A percentile compares a stretch with the other conserved stretches of the same genome.
Conservation (phyloP, 2,113 vertebrate species). For the Pseudorasbora parva region DNA sequence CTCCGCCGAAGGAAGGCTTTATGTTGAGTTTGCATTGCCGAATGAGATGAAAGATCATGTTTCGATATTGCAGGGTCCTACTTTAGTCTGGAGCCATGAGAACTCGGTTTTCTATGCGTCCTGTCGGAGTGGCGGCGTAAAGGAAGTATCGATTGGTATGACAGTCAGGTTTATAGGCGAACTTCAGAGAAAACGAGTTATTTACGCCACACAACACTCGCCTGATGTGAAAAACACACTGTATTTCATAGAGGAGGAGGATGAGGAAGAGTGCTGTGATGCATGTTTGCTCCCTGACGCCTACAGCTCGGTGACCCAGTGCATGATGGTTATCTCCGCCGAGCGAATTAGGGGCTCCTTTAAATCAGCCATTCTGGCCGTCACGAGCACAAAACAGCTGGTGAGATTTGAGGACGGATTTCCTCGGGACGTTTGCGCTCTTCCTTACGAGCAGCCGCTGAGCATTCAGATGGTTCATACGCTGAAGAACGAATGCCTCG, state of each 20-base stretch:
- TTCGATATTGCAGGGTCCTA: constrained; percentile 82
- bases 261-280: constrained; percentile 64
- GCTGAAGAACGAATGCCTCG: constrained; percentile 72
- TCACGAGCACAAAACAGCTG: constrained; percentile 84
- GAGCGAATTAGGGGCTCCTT: constrained; percentile 64
- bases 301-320: constrained; percentile 80
- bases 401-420: constrained; percentile 84
- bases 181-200: constrained; percentile 73
- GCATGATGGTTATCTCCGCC: constrained; percentile 71
- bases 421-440: constrained; percentile 80
- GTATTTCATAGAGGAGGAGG: constrained; percentile 72
- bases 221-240: constrained; percentile 65
- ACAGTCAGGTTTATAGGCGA: constrained; percentile 80
- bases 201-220: constrained; percentile 74
- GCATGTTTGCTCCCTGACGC: constrained; percentile 80
- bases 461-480: constrained; percentile 76
- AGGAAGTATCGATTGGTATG: constrained; percentile 74
- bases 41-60: constrained; percentile 77
- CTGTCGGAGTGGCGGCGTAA: constrained; percentile 64
- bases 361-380: constrained; percentile 73
- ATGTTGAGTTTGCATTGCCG: constrained; percentile 78
- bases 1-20: constrained; percentile 72
- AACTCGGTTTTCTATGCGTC: constrained; percentile 77
- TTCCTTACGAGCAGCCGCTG: constrained; percentile 82
- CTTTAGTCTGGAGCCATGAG: constrained; percentile 81